A percentile compares a stretch with the other conserved stretches of the same genome.
These are phyloP conservation scores for Xylota sylvarum DNA, from an alignment of 2,888 invertebrate genomes.

Conservation along the genomic window DNA sequence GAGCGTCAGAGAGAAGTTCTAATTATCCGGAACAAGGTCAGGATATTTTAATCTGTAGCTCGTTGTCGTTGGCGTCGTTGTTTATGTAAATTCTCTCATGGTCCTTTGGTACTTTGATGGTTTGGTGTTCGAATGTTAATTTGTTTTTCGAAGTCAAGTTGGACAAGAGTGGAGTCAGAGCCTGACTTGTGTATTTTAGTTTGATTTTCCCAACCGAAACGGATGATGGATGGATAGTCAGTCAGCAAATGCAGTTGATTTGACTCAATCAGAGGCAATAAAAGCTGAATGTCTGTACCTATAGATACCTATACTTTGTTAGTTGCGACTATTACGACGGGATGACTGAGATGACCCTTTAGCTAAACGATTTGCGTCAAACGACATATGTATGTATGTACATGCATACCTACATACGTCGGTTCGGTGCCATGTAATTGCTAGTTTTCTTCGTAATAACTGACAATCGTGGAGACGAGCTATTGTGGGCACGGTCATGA, in stretches of 20 bases:
- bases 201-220: not conserved
- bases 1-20: slow-evolving; percentile 31
- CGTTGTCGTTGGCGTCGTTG: slow-evolving; percentile 7
- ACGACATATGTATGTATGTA: no score
- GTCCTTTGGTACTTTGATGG: not conserved
- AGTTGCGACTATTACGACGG: not conserved
- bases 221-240: slow-evolving; percentile 1
- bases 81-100: slow-evolving; percentile 40
- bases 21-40: slow-evolving; percentile 68
- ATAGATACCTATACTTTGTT: not conserved
- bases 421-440: slow-evolving; percentile 42
- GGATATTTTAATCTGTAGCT: slow-evolving; percentile 27
- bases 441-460: slow-evolving; percentile 5
- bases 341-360: slow-evolving; percentile 28
- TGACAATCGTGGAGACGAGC: slow-evolving; percentile 1
- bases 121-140: slow-evolving; percentile 18
- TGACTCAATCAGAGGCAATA: slow-evolving; percentile 41
- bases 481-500: slow-evolving; percentile 1
- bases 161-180: not conserved
- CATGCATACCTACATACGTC: slow-evolving; percentile 1
- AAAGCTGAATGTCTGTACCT: slow-evolving; percentile 14
- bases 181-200: no score
- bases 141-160: slow-evolving; percentile 39
- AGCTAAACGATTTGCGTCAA: slow-evolving; percentile 64
- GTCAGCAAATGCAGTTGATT: slow-evolving; percentile 14